Base-by-base conservation (phyloP, 2,888 invertebrate species). In the Autographa pulchrina region DNA sequence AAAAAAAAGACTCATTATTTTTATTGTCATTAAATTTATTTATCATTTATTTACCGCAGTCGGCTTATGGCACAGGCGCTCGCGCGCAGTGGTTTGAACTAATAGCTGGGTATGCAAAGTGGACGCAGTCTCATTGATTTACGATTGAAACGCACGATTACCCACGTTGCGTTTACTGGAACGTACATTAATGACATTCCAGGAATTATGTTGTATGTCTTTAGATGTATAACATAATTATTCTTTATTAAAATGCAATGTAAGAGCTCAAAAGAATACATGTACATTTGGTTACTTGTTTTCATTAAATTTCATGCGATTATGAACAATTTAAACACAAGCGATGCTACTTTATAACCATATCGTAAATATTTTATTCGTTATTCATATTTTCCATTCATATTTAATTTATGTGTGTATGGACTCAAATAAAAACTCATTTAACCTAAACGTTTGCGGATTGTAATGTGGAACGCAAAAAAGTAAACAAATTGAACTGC, bases 81-180 rank as follows among this genome's bases (percentile, higher is more conserved):
- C 70, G 79, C 69, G 76, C 76, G 85, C 88, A 86, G 82, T 84
- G 86, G 88, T 87, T 88, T 89, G 90, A 88, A 90, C 85, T 92
- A 91, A 91, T 89, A 86, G 90, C 86, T 80, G 84, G 84, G 82
- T 86, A 89, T 90, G 90, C 91, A 90, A 90, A 90, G 86, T 88
- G 88, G 88, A 86, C 89, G 90, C 89, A 88, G 82, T 84, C 79
- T 71, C 88, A 86, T 89, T 92, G 92, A 92, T 92, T 92, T 92
- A 92, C 88, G 89, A 85, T 82, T 80, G 81, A 80, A 88, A 84
- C 84, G 85, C 91, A 91, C 88, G 89, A 78, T 72, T 73, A 59
- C 59, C 58, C 70, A 72, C 74, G 64, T 58, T 74, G 82, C 59
- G 60, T 72, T 67, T 61, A 67, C 59, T 66, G 69, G 68, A 81